These are phyloP conservation scores for Gari tellinella DNA, from an alignment of 2,888 invertebrate species.

Conservation along the genomic window DNA sequence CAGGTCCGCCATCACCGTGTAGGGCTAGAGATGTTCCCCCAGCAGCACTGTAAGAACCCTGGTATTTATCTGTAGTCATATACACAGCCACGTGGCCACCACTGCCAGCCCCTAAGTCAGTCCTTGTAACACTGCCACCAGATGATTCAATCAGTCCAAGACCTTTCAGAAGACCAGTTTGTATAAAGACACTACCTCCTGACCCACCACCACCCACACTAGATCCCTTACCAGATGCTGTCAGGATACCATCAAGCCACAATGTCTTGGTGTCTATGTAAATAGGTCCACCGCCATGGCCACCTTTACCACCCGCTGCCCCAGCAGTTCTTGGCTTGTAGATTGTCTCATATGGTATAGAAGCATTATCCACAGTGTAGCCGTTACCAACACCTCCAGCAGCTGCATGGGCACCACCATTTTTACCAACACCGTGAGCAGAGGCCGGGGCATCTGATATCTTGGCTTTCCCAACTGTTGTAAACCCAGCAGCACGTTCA, in stretches of 20 bases:
- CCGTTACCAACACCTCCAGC: slow-evolving; percentile 69
- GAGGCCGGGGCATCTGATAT: slow-evolving; percentile 37
- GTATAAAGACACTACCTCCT: slow-evolving; percentile 74
- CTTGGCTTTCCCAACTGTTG: slow-evolving; percentile 59
- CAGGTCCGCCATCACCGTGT: slow-evolving; percentile 72
- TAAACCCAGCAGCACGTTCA: slow-evolving; percentile 70
- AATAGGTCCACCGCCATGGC: slow-evolving; percentile 70
- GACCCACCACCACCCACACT: slow-evolving; percentile 67
- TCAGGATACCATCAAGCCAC: slow-evolving; percentile 68
- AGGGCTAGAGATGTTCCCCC: slow-evolving; percentile 65
- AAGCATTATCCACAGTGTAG: slow-evolving; percentile 37
- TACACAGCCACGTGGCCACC: slow-evolving; percentile 71
- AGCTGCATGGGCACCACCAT: slow-evolving; percentile 70
- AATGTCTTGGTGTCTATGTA: slow-evolving; percentile 61
- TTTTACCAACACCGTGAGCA: slow-evolving; percentile 53
- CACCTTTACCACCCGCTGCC: slow-evolving; percentile 65
- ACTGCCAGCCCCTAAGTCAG: slow-evolving; percentile 68
- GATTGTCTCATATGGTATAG: slow-evolving; percentile 70
- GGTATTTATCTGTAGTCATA: slow-evolving; percentile 55
- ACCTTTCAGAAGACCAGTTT: slow-evolving; percentile 62
- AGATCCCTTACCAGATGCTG: slow-evolving; percentile 64
- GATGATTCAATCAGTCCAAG: slow-evolving; percentile 65
- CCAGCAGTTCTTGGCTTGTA: slow-evolving; percentile 64
- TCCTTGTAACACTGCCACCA: slow-evolving; percentile 62
- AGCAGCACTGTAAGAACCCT: slow-evolving; percentile 58